A percentile compares a stretch with the other conserved stretches of the same genome.
phyloP scores from a whole-genome alignment of 2,888 invertebrate species.

The Ommatoiulus sabulosus region DNA sequence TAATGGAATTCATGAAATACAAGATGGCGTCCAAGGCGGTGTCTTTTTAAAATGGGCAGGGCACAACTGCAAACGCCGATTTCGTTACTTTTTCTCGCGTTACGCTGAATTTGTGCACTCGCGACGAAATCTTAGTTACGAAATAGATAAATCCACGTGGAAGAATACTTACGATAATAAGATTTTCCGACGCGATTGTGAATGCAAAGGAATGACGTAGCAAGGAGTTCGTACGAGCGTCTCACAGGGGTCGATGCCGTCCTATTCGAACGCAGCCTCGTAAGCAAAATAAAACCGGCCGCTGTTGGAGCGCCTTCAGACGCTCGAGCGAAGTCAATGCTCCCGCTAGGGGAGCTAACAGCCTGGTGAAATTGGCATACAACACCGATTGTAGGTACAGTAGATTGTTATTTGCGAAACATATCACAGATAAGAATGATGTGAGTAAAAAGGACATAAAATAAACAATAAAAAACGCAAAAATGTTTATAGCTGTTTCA shows the following conservation, averaged over 20 bases:
- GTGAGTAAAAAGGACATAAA: too few relatives aligned
- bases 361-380: not conserved
- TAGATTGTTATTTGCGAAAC: not conserved
- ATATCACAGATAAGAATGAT: not conserved
- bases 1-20: constrained; percentile 19
- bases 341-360: not conserved
- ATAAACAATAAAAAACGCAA: too few relatives aligned
- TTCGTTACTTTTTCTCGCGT: not conserved
- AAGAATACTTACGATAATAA: constrained; percentile 39
- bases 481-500: too few relatives aligned
- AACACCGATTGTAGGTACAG: too few relatives aligned
- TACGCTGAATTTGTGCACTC: not conserved
- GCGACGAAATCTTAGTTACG: not conserved
- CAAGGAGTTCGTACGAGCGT: not conserved
- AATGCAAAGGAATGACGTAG: constrained; percentile 43
- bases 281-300: not conserved
- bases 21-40: constrained; percentile 43
- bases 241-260: constrained; percentile 37
- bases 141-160: constrained; percentile 13
- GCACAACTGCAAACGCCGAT: constrained; percentile 24
- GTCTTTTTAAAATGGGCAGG: constrained; percentile 43
- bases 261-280: constrained; percentile 22
- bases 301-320: not conserved
- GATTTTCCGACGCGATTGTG: constrained; percentile 30
- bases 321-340: not conserved